Base-by-base conservation (phyloP, 92 coral and sea anemone genomes). In the Epizoanthus rinbou region DNA sequence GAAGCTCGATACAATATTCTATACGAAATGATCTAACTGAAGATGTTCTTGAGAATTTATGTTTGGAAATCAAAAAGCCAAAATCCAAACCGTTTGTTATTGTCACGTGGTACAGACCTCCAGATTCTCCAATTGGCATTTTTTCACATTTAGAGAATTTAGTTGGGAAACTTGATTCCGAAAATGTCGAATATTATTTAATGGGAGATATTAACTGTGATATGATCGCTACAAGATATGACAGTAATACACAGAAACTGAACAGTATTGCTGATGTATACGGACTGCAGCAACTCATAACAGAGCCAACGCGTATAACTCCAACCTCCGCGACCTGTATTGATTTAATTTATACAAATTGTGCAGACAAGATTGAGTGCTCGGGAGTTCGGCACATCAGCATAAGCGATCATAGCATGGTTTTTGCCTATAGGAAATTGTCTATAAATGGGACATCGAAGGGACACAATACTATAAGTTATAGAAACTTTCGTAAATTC, bases 41-140 rank as follows among this genome's bases (percentile, higher is more conserved):
- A 35, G 83, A 88, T 0, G 18, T 16, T 57, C 82, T 88, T 43
- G 86, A 85, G 72, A 80, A 80, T 35, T 63, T 85, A 25, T 73
- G 84, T 68, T 7, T 85, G 5, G 83, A 85, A 74, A 80, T 81
- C 37, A 67, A 56, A 65, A 75, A 89, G 53, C 93, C 92, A 13
- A 52, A 65, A 57, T 82, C 90, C 56, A 89, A 89, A 60, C 80
- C 88, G 43, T 71, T 89, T 69, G 22, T 89, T 41, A 64, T 86
- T 62, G 80, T 56, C 43, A 90, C 75, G 5, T 86, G 88, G 93
- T 90, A 90, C 41, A 86, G 85, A 52, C 92, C 92, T 21, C 92
- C 92, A 16, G 79, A 74, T 37, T 85, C 92, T 24, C 63, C 71
- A 23, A 79, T 52, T 74, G 87, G 71, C 69, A 68, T 73, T 25